phyloP scores from a whole-genome alignment of 2,888 invertebrate species.

The Lasioglossum calceatum region DNA sequence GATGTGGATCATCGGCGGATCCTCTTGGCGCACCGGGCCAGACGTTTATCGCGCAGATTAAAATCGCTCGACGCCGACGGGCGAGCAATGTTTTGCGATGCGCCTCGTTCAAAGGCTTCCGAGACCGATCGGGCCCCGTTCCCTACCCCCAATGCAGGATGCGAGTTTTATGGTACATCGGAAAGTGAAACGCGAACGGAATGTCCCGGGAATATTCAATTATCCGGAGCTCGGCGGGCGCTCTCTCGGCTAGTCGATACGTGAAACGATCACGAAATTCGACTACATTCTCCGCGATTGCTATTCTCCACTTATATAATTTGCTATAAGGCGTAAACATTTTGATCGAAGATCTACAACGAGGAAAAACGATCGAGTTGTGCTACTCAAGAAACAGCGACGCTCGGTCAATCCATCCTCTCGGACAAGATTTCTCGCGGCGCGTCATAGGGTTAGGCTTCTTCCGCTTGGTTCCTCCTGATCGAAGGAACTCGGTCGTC shows the following conservation, averaged over 20 bases:
- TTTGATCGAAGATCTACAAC: not conserved
- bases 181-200: not conserved
- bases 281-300: no score
- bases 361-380: no score
- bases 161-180: not conserved
- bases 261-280: no score
- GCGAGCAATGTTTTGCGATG: slow-evolving; percentile 28
- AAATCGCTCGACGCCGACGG: slow-evolving; percentile 52
- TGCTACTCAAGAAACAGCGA: no score
- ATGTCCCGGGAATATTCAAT: not conserved
- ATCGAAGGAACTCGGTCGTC: not conserved
- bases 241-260: not conserved
- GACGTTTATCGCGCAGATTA: slow-evolving; percentile 62
- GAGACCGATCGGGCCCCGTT: not conserved
- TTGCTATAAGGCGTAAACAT: not conserved
- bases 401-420: no score
- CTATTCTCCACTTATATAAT: not conserved
- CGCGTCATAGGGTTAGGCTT: no score
- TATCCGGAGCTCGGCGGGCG: not conserved
- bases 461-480: no score
- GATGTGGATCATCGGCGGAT: slow-evolving; percentile 65
- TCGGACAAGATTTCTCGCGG: no score
- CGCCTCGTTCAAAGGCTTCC: not conserved
- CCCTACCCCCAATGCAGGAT: not conserved
- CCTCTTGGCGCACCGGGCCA: slow-evolving; percentile 45